These are phyloP conservation scores for Physocephala rufipes DNA, from an alignment of 2,888 invertebrate genomes.

Conservation along the genomic window DNA sequence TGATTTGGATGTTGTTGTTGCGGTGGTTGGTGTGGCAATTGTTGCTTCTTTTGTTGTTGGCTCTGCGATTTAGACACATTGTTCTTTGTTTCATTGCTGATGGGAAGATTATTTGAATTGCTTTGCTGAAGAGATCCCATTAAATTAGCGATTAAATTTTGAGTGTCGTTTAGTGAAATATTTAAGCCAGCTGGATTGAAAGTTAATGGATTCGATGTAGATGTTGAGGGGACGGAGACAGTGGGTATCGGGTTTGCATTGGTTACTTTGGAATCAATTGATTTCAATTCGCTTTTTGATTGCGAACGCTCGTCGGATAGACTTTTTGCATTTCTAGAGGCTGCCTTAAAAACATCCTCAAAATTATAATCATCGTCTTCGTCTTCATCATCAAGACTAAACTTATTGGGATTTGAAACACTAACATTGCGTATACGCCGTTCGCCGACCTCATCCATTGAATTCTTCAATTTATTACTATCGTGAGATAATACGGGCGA, in stretches of 20 bases:
- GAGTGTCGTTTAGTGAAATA: slow-evolving; percentile 67
- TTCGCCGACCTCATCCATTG: slow-evolving; percentile 46
- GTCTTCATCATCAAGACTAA: slow-evolving; percentile 71
- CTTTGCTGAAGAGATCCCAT: slow-evolving; percentile 70
- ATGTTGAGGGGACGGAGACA: slow-evolving; percentile 42
- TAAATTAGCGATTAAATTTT: slow-evolving; percentile 72
- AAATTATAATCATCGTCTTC: slow-evolving; percentile 85
- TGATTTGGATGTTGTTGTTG: slow-evolving; percentile 45
- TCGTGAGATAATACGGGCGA: not conserved
- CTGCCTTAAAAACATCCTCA: slow-evolving; percentile 83
- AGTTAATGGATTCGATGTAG: slow-evolving; percentile 52
- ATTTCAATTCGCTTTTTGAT: slow-evolving; percentile 53
- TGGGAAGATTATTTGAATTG: slow-evolving; percentile 44
- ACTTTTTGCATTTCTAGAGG: slow-evolving; percentile 76
- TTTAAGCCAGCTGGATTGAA: slow-evolving; percentile 58
- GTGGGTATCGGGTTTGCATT: slow-evolving; percentile 49
- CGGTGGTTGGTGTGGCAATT: slow-evolving; percentile 47
- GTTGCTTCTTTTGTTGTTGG: slow-evolving; percentile 41
- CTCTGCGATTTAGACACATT: slow-evolving; percentile 17
- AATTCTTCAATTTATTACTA: slow-evolving; percentile 40
- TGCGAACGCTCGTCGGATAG: slow-evolving; percentile 63
- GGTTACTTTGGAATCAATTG: slow-evolving; percentile 13
- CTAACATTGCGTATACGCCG: slow-evolving; percentile 47
- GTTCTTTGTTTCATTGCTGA: slow-evolving; percentile 19
- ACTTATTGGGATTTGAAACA: slow-evolving; percentile 58